A percentile compares a stretch with the other conserved stretches of the same genome.
phyloP scores from a whole-genome alignment of 2,113 vertebrate genomes.

The Calyptommatus sinebrachiatus region DNA sequence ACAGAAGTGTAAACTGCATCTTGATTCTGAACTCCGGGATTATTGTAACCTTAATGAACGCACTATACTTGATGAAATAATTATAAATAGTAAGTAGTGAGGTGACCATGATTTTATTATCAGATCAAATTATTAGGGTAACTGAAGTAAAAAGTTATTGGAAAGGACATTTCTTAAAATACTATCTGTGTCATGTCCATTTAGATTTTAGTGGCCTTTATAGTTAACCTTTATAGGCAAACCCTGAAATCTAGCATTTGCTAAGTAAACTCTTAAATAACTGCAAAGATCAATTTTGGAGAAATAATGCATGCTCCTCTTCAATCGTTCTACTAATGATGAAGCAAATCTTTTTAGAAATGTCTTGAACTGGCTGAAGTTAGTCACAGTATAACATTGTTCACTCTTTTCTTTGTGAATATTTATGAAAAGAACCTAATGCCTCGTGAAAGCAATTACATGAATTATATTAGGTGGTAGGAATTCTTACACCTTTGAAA shows the following conservation, averaged over 20 bases:
- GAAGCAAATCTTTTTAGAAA: constrained; percentile 13
- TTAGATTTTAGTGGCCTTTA: too few species aligned
- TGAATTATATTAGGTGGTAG: not conserved
- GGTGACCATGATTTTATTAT: too few species aligned
- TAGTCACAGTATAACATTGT: not conserved
- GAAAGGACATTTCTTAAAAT: too few species aligned
- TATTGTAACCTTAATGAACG: too few species aligned
- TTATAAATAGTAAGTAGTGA: too few species aligned
- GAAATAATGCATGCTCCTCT: not conserved
- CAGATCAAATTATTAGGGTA: too few species aligned
- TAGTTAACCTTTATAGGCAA: not conserved
- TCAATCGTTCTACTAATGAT: too few species aligned
- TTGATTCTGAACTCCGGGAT: too few species aligned
- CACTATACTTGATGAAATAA: too few species aligned
- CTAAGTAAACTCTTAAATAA: not conserved
- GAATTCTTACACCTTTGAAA: not conserved
- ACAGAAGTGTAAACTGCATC: too few species aligned
- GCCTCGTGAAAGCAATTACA: not conserved
- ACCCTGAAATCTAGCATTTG: not conserved
- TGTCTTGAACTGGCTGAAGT: not conserved
- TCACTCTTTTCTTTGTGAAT: not conserved
- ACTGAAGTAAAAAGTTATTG: too few species aligned
- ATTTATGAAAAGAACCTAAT: not conserved
- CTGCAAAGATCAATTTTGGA: not conserved
- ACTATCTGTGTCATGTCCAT: too few species aligned